Conservation (phyloP, 2,888 invertebrate species). For the Heliconius ethilla region DNA sequence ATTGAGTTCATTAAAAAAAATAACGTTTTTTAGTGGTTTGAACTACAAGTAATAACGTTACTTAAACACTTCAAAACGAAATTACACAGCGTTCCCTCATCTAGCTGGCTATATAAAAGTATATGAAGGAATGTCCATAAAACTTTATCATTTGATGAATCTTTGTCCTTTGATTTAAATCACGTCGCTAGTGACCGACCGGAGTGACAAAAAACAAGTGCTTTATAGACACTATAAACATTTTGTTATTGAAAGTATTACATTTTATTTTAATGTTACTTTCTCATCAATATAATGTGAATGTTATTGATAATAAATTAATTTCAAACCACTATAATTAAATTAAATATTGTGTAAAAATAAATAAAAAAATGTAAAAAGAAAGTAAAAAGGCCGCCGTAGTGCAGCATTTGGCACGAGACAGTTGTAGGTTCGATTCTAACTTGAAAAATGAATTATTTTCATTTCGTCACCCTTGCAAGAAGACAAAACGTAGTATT, state of each 20-base stretch:
- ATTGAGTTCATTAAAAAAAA: no score
- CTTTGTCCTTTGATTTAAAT: constrained; percentile 21
- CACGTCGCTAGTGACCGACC: not conserved
- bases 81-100: not conserved
- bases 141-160: constrained; percentile 25
- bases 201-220: constrained; percentile 18
- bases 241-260: constrained; percentile 16
- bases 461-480: not conserved
- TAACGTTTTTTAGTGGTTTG: no score
- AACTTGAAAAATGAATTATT: not conserved
- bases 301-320: not conserved
- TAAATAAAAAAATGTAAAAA: no score
- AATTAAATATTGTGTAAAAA: not conserved
- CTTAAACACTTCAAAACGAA: not conserved
- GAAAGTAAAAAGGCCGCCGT: no score
- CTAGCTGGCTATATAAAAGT: constrained; percentile 2
- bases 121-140: constrained; percentile 21
- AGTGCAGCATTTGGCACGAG: no score
- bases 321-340: not conserved
- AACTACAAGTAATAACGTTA: not conserved
- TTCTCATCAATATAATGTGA: not conserved
- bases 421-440: not conserved
- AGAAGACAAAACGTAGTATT: not conserved
- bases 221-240: constrained; percentile 19
- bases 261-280: constrained; percentile 9